phyloP scores from a whole-genome alignment of 2,797 vertebrate species.

The Micromesistius poutassou region DNA sequence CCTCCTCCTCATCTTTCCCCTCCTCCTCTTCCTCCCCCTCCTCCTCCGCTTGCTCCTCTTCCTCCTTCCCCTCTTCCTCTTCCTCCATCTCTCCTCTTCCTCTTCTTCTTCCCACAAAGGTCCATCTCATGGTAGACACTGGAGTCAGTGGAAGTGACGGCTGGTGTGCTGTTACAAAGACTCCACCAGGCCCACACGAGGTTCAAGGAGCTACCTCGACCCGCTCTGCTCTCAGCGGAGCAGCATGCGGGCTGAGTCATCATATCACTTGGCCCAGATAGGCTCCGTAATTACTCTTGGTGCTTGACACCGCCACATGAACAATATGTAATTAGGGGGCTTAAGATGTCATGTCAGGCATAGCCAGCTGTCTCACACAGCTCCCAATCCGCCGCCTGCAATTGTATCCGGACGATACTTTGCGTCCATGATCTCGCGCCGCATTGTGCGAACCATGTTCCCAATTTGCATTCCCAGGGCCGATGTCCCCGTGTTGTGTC shows the following conservation, averaged over 20 bases:
- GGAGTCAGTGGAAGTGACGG: no score
- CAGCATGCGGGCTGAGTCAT: no score
- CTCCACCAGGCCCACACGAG: no score
- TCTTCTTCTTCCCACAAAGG: no score
- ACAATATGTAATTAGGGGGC: conserved; percentile 46
- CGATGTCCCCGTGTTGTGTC: conserved; percentile 6
- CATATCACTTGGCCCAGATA: not conserved
- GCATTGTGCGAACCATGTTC: no score
- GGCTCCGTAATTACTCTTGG: conserved; percentile 29
- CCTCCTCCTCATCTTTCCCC: conserved; percentile 6
- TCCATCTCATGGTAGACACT: no score
- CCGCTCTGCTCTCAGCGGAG: no score
- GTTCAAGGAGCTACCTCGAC: no score
- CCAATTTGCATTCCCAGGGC: not conserved
- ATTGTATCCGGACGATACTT: conserved; percentile 10
- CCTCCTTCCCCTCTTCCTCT: not conserved
- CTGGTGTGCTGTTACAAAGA: no score
- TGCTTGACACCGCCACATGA: conserved; percentile 23
- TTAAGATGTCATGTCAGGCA: conserved; percentile 39
- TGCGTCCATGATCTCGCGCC: no score
- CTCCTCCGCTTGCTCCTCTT: not conserved
- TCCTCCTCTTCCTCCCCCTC: no score
- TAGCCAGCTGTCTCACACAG: conserved; percentile 22
- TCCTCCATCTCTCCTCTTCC: no score
- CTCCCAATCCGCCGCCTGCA: conserved; percentile 17